A percentile compares a stretch with the other conserved stretches of the same genome.
These are phyloP conservation scores for Pemphigus obesinymphae DNA, from an alignment of 1,140 invertebrate genomes.

Conservation along the genomic window DNA sequence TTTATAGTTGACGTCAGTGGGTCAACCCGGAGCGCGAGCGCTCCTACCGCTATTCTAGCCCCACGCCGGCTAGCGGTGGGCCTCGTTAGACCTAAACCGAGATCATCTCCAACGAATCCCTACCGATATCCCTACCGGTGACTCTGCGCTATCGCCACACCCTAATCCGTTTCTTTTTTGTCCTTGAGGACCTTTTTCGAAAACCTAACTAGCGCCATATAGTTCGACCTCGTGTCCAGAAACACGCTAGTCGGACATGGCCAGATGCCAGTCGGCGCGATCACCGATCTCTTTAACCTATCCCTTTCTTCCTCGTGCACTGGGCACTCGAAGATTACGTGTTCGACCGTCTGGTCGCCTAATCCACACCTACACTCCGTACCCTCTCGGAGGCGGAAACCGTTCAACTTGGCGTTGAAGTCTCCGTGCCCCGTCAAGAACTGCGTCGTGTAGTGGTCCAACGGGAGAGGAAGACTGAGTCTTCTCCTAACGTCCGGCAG, in stretches of 20 bases:
- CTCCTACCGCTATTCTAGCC: background rate
- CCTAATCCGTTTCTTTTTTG: background rate
- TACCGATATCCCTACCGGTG: background rate
- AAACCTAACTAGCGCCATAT: no score
- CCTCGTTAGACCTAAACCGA: background rate
- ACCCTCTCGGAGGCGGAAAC: background rate
- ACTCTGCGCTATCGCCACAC: background rate
- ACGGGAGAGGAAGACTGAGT: background rate
- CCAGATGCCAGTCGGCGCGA: no score
- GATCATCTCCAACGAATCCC: background rate
- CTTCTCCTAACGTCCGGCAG: background rate
- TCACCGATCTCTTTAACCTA: no score
- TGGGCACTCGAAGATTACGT: background rate
- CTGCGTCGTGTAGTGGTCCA: background rate
- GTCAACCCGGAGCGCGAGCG: background rate
- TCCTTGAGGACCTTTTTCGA: no score
- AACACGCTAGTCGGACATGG: no score
- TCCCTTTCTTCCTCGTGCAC: background rate
- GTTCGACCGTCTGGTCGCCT: background rate
- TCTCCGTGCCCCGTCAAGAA: background rate
- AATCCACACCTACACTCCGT: background rate
- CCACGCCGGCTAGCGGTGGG: background rate
- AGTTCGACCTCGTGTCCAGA: no score
- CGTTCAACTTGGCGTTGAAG: background rate
- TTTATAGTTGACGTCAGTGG: background rate